A percentile compares a stretch with the other conserved stretches of the same genome.
Evolutionary conservation across 2,113 vertebrate species (phyloP).

Genomic region (Phycodurus eques): DNA sequence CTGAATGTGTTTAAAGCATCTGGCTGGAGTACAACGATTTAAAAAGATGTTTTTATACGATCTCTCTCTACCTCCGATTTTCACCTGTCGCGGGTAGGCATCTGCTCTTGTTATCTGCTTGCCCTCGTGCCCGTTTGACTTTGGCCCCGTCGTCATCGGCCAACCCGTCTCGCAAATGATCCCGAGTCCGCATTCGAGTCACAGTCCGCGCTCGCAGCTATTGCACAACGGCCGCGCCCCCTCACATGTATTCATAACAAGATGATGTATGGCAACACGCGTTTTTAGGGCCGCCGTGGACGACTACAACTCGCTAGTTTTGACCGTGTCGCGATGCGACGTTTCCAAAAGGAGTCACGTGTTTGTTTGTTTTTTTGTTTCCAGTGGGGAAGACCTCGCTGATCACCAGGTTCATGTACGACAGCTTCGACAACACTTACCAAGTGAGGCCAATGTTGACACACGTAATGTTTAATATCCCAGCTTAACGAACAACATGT

Average conservation of each 20-base stretch:
- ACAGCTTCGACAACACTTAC: slow-evolving; percentile 98
- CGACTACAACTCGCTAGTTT: not conserved
- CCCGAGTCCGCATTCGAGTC: slow-evolving; percentile 29
- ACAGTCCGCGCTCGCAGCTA: not conserved
- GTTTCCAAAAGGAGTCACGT: not conserved
- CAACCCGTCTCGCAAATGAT: slow-evolving; percentile 40
- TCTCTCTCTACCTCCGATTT: no score
- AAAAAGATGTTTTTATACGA: no score
- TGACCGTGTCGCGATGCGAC: no score
- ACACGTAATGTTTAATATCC: not conserved
- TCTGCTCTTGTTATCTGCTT: no score
- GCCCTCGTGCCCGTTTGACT: slow-evolving; percentile 13
- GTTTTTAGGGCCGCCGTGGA: not conserved
- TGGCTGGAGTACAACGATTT: no score
- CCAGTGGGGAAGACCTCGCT: slow-evolving; percentile 96
- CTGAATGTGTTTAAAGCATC: no score
- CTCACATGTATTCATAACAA: not conserved
- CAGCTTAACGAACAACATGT: slow-evolving; percentile 7
- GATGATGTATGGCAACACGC: not conserved
- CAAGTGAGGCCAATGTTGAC: slow-evolving; percentile 75
- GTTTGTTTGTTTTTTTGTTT: slow-evolving; percentile 43
- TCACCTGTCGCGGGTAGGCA: no score
- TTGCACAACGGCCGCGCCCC: not conserved
- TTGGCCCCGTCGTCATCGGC: slow-evolving; percentile 26
- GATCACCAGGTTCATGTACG: slow-evolving; percentile 99